Conservation (phyloP, 2,113 vertebrate genomes). For the Lepidothrix coronata region DNA sequence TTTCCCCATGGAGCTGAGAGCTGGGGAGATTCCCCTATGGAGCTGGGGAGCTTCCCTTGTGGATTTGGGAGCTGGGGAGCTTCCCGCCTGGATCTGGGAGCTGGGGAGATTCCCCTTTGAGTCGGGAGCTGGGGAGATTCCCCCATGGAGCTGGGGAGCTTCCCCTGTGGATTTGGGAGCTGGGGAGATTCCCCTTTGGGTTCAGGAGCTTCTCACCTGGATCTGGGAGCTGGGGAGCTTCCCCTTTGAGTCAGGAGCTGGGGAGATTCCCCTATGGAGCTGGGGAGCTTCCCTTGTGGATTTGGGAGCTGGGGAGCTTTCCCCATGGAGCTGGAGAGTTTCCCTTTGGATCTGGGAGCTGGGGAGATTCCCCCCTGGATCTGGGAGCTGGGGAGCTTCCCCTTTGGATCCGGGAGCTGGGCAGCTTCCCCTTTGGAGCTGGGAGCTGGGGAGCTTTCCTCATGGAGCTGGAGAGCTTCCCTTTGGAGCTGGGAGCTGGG, state of each 20-base stretch:
- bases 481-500: too few relatives aligned
- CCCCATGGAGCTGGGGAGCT: too few relatives aligned
- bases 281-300: too few relatives aligned
- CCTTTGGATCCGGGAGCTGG: neutral
- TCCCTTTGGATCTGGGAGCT: neutral
- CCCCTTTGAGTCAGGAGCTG: neutral
- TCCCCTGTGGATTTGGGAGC: neutral
- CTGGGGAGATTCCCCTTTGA: too few relatives aligned
- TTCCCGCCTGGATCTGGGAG: neutral
- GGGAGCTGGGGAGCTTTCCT: neutral
- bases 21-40: neutral
- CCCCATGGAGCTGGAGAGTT: accelerated
- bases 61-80: neutral
- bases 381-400: too few relatives aligned
- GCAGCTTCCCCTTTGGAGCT: too few relatives aligned
- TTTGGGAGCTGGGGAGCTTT: neutral
- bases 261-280: neutral
- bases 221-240: neutral
- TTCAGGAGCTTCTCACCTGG: neutral
- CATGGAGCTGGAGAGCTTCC: too few relatives aligned
- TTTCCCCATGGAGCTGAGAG: neutral
- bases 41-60: neutral
- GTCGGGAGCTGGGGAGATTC: neutral
- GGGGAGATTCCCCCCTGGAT: neutral
- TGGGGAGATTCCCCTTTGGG: neutral